Conservation (phyloP, 2,797 vertebrate species). For the Gadopsis bispinosus region DNA sequence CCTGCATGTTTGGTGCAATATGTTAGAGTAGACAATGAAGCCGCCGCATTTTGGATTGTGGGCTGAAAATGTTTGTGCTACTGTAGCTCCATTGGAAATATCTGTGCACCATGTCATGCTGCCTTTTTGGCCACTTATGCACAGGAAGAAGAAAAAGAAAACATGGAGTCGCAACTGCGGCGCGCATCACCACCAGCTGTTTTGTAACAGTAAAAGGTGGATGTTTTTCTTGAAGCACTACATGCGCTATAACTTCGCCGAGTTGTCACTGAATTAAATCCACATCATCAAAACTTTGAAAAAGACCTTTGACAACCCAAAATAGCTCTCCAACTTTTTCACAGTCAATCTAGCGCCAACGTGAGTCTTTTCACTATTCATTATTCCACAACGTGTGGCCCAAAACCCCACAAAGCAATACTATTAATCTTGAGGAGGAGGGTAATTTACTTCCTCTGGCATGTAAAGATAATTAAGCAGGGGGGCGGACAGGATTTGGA, state of each 20-base stretch:
- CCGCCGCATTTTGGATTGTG: neutral
- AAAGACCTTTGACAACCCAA: conserved; percentile 9
- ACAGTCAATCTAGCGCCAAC: conserved; percentile 48
- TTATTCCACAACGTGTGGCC: conserved; percentile 56
- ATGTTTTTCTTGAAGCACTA: neutral
- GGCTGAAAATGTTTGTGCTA: conserved; percentile 10
- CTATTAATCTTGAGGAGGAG: conserved; percentile 75
- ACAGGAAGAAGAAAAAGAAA: neutral
- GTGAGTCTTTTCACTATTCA: conserved; percentile 56
- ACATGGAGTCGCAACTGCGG: neutral
- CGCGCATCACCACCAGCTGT: conserved; percentile 7
- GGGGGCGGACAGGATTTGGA: conserved; percentile 55
- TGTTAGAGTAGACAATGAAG: conserved; percentile 3
- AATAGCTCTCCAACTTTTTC: conserved; percentile 29
- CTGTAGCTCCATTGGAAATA: neutral
- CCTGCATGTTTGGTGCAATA: conserved; percentile 4
- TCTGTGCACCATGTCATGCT: conserved; percentile 15
- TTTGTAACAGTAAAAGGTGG: neutral
- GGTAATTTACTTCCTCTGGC: conserved; percentile 79
- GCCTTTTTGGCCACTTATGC: conserved; percentile 6
- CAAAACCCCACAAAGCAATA: conserved; percentile 56
- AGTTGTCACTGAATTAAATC: conserved; percentile 27
- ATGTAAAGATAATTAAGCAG: conserved; percentile 73
- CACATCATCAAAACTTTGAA: conserved; percentile 33
- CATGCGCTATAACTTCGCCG: neutral